Evolutionary conservation across 2,113 vertebrate species (phyloP).

Genomic region (Prionailurus viverrinus): DNA sequence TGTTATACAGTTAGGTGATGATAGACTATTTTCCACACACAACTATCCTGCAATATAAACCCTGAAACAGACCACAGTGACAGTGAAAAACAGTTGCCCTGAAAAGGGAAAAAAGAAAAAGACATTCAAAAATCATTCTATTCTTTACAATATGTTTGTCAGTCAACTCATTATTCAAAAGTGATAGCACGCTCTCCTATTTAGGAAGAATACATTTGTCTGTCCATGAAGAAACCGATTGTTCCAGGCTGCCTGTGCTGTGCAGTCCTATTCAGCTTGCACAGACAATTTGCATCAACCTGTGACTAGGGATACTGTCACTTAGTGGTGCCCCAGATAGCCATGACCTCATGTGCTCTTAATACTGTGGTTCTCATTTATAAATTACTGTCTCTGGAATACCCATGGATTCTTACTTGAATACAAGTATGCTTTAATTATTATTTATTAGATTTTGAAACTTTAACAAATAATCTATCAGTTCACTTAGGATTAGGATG

Average conservation of each 20-base stretch:
- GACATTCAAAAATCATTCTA: conserved; percentile 64
- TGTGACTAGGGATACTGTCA: conserved; percentile 83
- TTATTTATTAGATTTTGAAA: conserved; percentile 72
- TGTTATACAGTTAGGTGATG: neutral
- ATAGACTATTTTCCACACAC: neutral
- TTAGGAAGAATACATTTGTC: conserved; percentile 80
- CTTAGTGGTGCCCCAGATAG: conserved; percentile 83
- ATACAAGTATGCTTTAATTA: conserved; percentile 74
- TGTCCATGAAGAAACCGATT: conserved; percentile 83
- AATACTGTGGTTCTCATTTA: conserved; percentile 70
- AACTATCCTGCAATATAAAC: conserved; percentile 14
- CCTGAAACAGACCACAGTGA: conserved; percentile 59
- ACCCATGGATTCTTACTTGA: conserved; percentile 70
- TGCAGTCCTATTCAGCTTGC: conserved; percentile 73
- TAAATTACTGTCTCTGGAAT: conserved; percentile 68
- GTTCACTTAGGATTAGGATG: conserved; percentile 55
- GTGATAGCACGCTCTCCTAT: conserved; percentile 77
- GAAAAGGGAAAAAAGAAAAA: conserved; percentile 67
- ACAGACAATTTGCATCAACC: conserved; percentile 84
- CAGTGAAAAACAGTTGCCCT: conserved; percentile 72
- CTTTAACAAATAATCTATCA: conserved; percentile 62
- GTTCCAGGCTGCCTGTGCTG: conserved; percentile 71
- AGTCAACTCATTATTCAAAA: conserved; percentile 79
- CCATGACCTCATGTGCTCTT: conserved; percentile 80
- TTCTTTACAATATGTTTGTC: conserved; percentile 78